phyloP scores from a whole-genome alignment of 2,888 invertebrate species.

The Dexiosoma caninum region DNA sequence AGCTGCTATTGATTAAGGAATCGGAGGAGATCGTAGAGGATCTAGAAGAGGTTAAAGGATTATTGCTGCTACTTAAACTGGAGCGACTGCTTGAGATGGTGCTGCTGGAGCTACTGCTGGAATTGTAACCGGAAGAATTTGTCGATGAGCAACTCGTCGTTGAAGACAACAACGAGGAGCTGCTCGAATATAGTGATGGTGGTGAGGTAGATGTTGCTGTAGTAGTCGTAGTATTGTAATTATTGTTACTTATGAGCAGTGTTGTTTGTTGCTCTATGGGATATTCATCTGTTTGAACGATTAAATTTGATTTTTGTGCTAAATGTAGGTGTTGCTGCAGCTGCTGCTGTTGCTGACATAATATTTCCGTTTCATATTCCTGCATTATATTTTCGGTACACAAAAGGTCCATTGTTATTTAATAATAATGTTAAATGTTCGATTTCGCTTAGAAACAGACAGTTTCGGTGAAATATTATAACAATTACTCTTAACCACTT shows the following conservation, averaged over 20 bases:
- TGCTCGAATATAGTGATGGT: slow-evolving; percentile 58
- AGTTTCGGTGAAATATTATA: neutral
- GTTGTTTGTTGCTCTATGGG: slow-evolving; percentile 27
- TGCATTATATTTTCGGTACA: slow-evolving; percentile 81
- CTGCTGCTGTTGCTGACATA: slow-evolving; percentile 58
- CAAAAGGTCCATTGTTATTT: slow-evolving; percentile 80
- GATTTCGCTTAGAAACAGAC: neutral
- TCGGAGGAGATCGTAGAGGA: slow-evolving; percentile 13
- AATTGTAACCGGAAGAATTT: slow-evolving; percentile 66
- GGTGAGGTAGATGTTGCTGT: slow-evolving; percentile 47
- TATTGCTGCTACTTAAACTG: slow-evolving; percentile 42
- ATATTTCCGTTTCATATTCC: slow-evolving; percentile 69
- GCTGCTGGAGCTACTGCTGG: slow-evolving; percentile 62
- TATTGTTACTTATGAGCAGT: slow-evolving; percentile 7
- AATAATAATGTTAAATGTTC: neutral
- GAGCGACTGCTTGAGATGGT: slow-evolving; percentile 44
- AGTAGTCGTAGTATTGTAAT: slow-evolving; percentile 20
- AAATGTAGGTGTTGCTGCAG: slow-evolving; percentile 42
- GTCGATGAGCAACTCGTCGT: slow-evolving; percentile 61
- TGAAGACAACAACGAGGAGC: slow-evolving; percentile 57
- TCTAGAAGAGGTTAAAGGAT: slow-evolving; percentile 27
- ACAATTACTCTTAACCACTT: neutral
- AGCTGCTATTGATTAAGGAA: slow-evolving; percentile 17
- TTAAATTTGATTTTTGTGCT: slow-evolving; percentile 24
- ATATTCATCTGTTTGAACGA: slow-evolving; percentile 21